Base-by-base conservation (phyloP, 2,888 invertebrate genomes). In the Hemicrepidius hirtus region DNA sequence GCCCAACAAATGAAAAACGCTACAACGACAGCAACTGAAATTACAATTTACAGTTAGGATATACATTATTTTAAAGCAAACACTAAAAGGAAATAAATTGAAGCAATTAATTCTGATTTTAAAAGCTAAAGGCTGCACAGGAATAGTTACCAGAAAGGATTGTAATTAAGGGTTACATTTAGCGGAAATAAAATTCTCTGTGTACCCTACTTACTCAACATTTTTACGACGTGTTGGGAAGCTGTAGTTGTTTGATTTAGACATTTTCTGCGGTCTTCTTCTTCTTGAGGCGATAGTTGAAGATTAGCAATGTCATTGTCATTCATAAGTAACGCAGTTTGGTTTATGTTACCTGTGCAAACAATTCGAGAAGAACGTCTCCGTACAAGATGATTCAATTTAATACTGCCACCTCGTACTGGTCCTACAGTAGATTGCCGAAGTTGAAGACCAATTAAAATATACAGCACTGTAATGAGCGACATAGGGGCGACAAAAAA, bases 1-100 rank as follows among this genome's bases (percentile, higher is more conserved):
- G 95, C 95, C 95, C 95, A 95, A 86, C 96, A 97, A 28, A 96
- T 88, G 87, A 95, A 95, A 85, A 95, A 95, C 0, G 97, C 96
- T 80, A 96, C 94, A 69, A 97, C 97, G 3, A 97, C 94, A 68
- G 96, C 95, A 80, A 95, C 95, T 94, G 91, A 75, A 81, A 75
- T 32, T 21, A 4, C 13, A 32, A 32, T 28, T 13, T n/a, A 40
- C n/a, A 6, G 1, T 40, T 4, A 40, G 1, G n/a, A 40, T 4
- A 40, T 12, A 37, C 12, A 12, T 9, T 12, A 37, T 37, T 37
- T 12, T 37, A 6, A 12, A 6, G 10, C 37, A 37, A 37, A 24
- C 2, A 32, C 9, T 5, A 32, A 32, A 32, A 32, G 7, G 9
- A 32, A 32, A 32, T 32, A 32, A 32, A 32, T 9, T 1, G 32